Evolutionary conservation across 2,113 vertebrate species (phyloP).

Genomic region (Scartelaos histophorus): DNA sequence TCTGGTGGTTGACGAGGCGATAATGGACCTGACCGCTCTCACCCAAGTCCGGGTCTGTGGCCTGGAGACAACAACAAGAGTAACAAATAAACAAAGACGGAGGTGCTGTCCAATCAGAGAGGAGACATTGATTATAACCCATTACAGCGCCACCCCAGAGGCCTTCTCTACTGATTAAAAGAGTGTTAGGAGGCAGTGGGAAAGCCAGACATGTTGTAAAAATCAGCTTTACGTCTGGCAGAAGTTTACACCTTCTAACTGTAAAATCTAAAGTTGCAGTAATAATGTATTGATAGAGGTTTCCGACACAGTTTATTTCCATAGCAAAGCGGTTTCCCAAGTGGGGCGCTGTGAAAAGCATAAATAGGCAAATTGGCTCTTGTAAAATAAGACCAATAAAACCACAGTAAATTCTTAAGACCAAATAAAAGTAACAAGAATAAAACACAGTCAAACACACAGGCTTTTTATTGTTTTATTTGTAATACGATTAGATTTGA

Average conservation of each 20-base stretch:
- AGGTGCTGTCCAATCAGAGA: not conserved
- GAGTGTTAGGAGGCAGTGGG: not conserved
- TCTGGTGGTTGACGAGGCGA: conserved; percentile 85
- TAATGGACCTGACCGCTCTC: conserved; percentile 89
- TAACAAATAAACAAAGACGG: not conserved
- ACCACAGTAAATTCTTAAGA: too few species aligned
- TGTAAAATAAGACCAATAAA: too few species aligned
- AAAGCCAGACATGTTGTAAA: not conserved
- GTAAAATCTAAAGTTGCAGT: not conserved
- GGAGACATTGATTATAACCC: conserved; percentile 14
- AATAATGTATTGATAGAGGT: not conserved
- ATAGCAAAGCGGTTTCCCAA: too few species aligned
- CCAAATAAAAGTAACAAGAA: too few species aligned
- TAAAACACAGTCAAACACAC: too few species aligned
- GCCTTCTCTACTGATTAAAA: conserved; percentile 9
- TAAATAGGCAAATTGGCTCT: too few species aligned
- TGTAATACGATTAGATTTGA: too few species aligned
- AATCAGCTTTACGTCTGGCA: not conserved
- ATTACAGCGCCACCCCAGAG: conserved; percentile 11
- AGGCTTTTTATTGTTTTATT: too few species aligned
- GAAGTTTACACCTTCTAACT: not conserved
- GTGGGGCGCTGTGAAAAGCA: too few species aligned
- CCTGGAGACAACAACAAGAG: conserved; percentile 68
- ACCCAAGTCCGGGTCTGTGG: conserved; percentile 89
- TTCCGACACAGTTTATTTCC: too few species aligned